Evolutionary conservation across 2,888 invertebrate genomes (phyloP).

Genomic region (Anodontia alba): DNA sequence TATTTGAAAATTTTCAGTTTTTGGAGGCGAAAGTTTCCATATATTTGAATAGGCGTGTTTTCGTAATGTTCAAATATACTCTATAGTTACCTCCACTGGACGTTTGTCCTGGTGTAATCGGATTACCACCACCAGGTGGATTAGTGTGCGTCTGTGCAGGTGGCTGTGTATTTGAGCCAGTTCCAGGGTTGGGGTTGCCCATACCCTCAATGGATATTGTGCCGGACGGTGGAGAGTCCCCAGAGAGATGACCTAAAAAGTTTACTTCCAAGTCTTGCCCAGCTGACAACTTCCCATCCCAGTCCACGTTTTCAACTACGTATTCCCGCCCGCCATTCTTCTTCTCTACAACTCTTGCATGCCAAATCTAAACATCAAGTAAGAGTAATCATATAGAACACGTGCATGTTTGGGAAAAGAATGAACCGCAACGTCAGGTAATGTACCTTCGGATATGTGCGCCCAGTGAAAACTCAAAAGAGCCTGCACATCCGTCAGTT

Average conservation of each 20-base stretch:
- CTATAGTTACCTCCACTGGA: conserved; percentile 2
- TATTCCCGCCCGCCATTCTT: conserved; percentile 48
- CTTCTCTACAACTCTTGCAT: conserved; percentile 39
- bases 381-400: not conserved
- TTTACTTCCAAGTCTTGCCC: conserved; percentile 43
- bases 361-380: conserved; percentile 65
- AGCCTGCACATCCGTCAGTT: too few relatives aligned
- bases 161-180: not conserved
- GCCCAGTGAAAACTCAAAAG: too few relatives aligned
- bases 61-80: too few relatives aligned
- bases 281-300: conserved; percentile 50
- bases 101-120: conserved; percentile 15
- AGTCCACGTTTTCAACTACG: conserved; percentile 55
- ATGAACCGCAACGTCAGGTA: too few relatives aligned
- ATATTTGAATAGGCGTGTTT: too few relatives aligned
- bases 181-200: not conserved
- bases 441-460: too few relatives aligned
- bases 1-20: too few relatives aligned
- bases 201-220: conserved; percentile 37
- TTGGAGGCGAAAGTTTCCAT: too few relatives aligned
- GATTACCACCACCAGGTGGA: conserved; percentile 8
- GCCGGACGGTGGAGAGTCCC: conserved; percentile 28
- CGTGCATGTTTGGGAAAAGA: not conserved
- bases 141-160: not conserved
- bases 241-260: conserved; percentile 32